phyloP scores from a whole-genome alignment of 2,113 vertebrate species.

The Proterorhinus semilunaris region DNA sequence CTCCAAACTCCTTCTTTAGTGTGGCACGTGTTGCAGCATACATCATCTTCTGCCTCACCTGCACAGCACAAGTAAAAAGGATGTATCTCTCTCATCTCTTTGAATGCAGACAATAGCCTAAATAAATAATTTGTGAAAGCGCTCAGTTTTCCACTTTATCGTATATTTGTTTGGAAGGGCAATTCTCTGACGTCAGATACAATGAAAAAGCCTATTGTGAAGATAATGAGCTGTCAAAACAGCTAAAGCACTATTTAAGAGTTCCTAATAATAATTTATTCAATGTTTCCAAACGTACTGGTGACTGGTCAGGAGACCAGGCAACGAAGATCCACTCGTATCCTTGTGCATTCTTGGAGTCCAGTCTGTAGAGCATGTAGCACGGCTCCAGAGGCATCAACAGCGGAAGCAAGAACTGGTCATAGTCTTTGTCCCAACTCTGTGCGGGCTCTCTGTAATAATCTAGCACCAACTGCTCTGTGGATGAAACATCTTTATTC shows the following conservation, averaged over 20 bases:
- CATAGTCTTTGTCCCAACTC: slow-evolving; percentile 93
- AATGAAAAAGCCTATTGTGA: no score
- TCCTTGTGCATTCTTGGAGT: slow-evolving; percentile 93
- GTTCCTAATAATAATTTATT: background rate
- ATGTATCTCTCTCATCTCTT: background rate
- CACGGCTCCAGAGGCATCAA: slow-evolving; percentile 88
- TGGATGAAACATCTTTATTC: slow-evolving; percentile 25
- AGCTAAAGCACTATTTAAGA: no score
- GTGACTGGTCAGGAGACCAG: slow-evolving; percentile 98
- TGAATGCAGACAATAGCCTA: background rate
- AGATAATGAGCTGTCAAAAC: no score
- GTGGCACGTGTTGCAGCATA: slow-evolving; percentile 96
- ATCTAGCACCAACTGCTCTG: slow-evolving; percentile 96
- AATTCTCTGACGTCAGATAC: background rate
- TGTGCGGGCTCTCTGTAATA: slow-evolving; percentile 83
- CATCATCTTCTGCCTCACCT: slow-evolving; percentile 99
- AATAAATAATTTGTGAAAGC: slow-evolving; percentile 1
- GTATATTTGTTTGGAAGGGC: background rate
- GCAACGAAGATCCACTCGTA: slow-evolving; percentile 97
- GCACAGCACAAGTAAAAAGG: background rate
- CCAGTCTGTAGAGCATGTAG: slow-evolving; percentile 94
- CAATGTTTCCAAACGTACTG: slow-evolving; percentile 75
- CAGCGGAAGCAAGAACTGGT: slow-evolving; percentile 86
- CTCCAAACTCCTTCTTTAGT: slow-evolving; percentile 97
- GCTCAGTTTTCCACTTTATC: background rate